Conservation (phyloP, 2,888 invertebrate species). For the Heliconius erato region DNA sequence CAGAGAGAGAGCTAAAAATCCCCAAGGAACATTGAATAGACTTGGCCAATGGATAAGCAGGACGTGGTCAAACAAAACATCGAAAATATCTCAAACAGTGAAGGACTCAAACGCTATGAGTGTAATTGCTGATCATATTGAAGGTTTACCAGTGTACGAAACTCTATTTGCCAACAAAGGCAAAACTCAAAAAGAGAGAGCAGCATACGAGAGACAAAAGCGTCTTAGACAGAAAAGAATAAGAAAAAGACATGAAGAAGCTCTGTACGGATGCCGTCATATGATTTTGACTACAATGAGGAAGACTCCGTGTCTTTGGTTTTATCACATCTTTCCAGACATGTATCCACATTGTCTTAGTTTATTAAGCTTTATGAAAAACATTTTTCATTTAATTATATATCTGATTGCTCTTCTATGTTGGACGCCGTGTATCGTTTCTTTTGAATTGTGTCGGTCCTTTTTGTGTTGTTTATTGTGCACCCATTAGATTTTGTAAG, state of each 20-base stretch:
- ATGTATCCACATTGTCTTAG: slow-evolving; percentile 67
- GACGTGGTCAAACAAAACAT: slow-evolving; percentile 58
- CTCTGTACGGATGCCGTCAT: slow-evolving; percentile 61
- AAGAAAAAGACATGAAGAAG: slow-evolving; percentile 56
- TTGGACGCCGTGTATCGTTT: slow-evolving; percentile 62
- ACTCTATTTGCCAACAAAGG: slow-evolving; percentile 58
- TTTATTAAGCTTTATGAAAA: slow-evolving; percentile 56
- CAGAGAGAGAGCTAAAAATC: slow-evolving; percentile 54
- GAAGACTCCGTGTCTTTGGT: slow-evolving; percentile 68
- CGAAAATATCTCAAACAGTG: slow-evolving; percentile 58
- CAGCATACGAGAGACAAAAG: slow-evolving; percentile 46
- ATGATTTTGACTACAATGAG: slow-evolving; percentile 63
- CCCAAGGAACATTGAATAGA: slow-evolving; percentile 52
- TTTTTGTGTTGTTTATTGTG: slow-evolving; percentile 64
- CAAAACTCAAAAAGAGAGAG: slow-evolving; percentile 57
- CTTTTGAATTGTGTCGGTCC: slow-evolving; percentile 62
- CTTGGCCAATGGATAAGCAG: slow-evolving; percentile 53
- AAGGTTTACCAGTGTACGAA: slow-evolving; percentile 56
- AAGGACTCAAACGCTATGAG: slow-evolving; percentile 59
- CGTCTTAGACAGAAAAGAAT: slow-evolving; percentile 57
- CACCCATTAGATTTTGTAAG: slow-evolving; percentile 50
- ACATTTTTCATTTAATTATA: slow-evolving; percentile 59
- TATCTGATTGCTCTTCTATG: slow-evolving; percentile 55
- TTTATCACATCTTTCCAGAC: slow-evolving; percentile 67
- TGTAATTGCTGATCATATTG: slow-evolving; percentile 59